These are phyloP conservation scores for Meiosimyza decipiens DNA, from an alignment of 2,888 invertebrate genomes.

Conservation along the genomic window DNA sequence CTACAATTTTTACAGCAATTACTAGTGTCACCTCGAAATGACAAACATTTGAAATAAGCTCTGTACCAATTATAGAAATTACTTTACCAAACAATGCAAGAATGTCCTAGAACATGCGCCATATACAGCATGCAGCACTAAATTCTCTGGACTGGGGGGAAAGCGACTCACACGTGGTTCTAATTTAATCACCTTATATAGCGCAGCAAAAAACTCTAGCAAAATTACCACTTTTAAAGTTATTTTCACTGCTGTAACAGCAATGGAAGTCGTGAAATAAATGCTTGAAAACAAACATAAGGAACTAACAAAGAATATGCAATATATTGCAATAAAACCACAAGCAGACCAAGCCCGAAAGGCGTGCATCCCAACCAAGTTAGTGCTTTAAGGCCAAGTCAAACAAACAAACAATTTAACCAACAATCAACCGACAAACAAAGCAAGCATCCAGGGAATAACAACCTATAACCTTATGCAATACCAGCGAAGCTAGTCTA, in stretches of 20 bases:
- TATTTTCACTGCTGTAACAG: constrained; percentile 1
- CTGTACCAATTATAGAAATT: constrained; percentile 17
- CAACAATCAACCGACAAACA: background rate
- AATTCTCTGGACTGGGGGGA: background rate
- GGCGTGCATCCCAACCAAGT: background rate
- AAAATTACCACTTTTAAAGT: constrained; percentile 25
- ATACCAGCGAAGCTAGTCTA: constrained; percentile 16
- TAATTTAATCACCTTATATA: background rate
- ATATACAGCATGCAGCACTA: background rate
- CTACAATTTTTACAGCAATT: no score
- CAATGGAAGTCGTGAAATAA: background rate
- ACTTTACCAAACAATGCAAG: background rate
- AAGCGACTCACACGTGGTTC: background rate
- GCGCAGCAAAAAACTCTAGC: background rate
- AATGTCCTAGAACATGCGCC: constrained; percentile 11
- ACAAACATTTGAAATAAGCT: constrained; percentile 23
- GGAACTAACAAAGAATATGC: constrained; percentile 7
- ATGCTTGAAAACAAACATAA: constrained; percentile 8
- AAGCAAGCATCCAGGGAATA: constrained; percentile 17
- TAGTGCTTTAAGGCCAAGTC: background rate
- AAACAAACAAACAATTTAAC: constrained; percentile 18
- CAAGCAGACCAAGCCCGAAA: background rate
- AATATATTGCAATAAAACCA: constrained; percentile 6
- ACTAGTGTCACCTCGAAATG: background rate
- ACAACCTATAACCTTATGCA: constrained; percentile 26